Base-by-base conservation (phyloP, 2,113 vertebrate species). In the Micromys minutus region DNA sequence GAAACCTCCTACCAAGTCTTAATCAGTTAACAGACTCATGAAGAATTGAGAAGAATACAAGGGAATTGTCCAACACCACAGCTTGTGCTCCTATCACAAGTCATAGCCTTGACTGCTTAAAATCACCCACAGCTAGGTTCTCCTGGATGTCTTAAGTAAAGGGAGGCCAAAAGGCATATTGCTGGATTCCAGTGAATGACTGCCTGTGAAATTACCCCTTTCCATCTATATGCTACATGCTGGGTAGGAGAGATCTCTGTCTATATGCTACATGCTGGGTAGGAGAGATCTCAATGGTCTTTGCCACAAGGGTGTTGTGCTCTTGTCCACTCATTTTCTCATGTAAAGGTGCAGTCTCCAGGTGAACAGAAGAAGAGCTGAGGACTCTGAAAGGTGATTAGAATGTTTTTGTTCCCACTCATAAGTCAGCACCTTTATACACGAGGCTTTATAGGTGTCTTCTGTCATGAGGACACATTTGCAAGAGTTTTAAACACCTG, bases 11-110 rank as follows among this genome's bases (percentile, higher is more conserved):
- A 0, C 0, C 55, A 6, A 80, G 52, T 71, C 90, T 97, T 94
- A 98, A 94, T 65, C 0, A 19, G n/a, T 29, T 76, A 93, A 15
- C 4, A 95, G 63, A 89, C 45, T 90, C 63, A 87, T 34, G 87
- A 11, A 74, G 79, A 93, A 80, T 83, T 67, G 91, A 91, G 81
- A 91, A 10, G 75, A 50, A 36, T n/a, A 93, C 7, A 83, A 57
- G 52, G 86, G 95, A 91, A 95, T 94, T 93, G 97, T 36, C 22
- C 59, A 7, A 67, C 24, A 13, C 24, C 80, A 39, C 11, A 81
- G 7, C 42, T 36, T 50, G 13, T 5, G 8, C 9, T 55, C 5
- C 31, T 31, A 34, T 36, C 6, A 12, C 13, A 76, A 42, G 69
- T 24, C 29, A 29, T 1, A 65, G 36, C 36, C 1, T 36, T 22